A percentile compares a stretch with the other conserved stretches of the same genome.
phyloP scores from a whole-genome alignment of 2,888 invertebrate genomes.

The Deilephila elpenor region DNA sequence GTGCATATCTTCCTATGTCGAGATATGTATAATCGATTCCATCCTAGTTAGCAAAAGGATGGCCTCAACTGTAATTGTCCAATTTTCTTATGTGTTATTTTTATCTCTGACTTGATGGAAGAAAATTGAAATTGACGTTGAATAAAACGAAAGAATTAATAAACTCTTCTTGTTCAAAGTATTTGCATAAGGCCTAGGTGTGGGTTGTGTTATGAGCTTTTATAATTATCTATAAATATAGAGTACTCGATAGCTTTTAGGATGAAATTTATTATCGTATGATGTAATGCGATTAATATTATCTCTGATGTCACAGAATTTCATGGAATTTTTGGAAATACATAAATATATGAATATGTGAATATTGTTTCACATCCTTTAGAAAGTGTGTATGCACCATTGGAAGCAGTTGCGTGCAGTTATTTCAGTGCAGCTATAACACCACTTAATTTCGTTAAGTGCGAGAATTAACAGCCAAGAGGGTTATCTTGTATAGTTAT shows the following conservation, averaged over 20 bases:
- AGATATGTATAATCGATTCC: constrained; percentile 18
- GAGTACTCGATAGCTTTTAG: too few relatives aligned
- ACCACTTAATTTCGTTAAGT: too few relatives aligned
- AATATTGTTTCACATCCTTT: background rate
- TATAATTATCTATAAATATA: too few relatives aligned
- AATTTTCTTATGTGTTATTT: constrained; percentile 22
- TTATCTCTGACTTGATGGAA: constrained; percentile 12
- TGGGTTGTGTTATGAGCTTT: too few relatives aligned
- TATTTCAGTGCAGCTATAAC: too few relatives aligned
- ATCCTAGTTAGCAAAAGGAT: constrained; percentile 7
- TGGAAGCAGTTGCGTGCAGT: too few relatives aligned
- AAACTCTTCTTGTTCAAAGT: background rate
- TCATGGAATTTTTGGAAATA: background rate
- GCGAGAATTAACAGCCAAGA: too few relatives aligned
- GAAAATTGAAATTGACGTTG: constrained; percentile 16
- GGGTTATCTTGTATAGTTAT: background rate
- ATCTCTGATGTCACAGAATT: background rate
- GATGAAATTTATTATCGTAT: background rate
- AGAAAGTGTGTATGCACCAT: background rate
- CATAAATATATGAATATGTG: background rate
- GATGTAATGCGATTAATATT: background rate
- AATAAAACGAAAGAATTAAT: background rate
- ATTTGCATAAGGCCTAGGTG: background rate
- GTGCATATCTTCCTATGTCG: background rate
- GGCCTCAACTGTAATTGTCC: constrained; percentile 21